A percentile compares a stretch with the other conserved stretches of the same genome.
Evolutionary conservation across 2,797 vertebrate genomes (phyloP).

Genomic region (Hydrocynus forskahlii): DNA sequence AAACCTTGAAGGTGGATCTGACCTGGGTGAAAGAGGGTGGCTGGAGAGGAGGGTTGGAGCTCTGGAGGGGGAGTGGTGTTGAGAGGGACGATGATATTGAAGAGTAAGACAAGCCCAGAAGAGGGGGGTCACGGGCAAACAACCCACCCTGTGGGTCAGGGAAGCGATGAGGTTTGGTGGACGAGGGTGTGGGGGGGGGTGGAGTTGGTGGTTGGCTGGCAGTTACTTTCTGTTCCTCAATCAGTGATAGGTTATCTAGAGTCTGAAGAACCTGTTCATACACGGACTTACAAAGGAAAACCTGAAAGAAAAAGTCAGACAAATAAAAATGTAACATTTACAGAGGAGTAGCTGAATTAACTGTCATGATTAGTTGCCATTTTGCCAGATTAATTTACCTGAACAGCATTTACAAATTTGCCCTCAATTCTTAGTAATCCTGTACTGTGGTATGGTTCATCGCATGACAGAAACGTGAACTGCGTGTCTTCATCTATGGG

Average conservation of each 20-base stretch:
- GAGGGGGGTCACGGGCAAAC: constrained; percentile 84
- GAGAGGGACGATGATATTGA: constrained; percentile 68
- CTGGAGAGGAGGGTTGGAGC: constrained; percentile 65
- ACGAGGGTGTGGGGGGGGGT: constrained; percentile 76
- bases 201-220: constrained; percentile 76
- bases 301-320: constrained; percentile 71
- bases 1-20: constrained; percentile 87
- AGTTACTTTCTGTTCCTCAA: constrained; percentile 79
- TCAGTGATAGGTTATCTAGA: constrained; percentile 91
- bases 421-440: constrained; percentile 91
- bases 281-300: constrained; percentile 93
- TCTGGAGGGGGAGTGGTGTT: constrained; percentile 73
- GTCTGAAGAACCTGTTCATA: constrained; percentile 98
- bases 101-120: constrained; percentile 66
- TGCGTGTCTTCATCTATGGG: constrained; percentile 78
- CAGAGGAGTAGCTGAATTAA: neutral
- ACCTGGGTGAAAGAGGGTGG: constrained; percentile 88
- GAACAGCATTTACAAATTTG: constrained; percentile 91
- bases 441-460: constrained; percentile 81
- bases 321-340: constrained; percentile 3
- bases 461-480: constrained; percentile 77
- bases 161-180: constrained; percentile 76
- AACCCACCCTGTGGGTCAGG: constrained; percentile 83
- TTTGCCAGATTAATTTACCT: constrained; percentile 77
- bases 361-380: neutral